phyloP scores from a whole-genome alignment of 1,140 invertebrate species.

The Drosophila sechellia region DNA sequence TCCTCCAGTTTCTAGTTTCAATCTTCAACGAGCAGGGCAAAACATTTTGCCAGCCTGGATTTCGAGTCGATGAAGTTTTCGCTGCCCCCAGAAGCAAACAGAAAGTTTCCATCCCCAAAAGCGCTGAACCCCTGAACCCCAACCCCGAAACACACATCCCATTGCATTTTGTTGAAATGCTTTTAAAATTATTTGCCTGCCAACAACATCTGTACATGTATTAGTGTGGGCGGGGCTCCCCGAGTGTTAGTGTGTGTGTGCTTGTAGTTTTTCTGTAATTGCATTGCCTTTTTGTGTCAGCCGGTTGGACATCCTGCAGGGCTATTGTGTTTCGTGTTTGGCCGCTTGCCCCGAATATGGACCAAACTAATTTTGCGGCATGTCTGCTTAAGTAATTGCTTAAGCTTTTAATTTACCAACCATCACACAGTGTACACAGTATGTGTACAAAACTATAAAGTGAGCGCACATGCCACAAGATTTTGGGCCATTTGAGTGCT shows the following conservation, averaged over 20 bases:
- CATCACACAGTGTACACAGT: constrained; percentile 1
- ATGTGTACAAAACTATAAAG: background rate
- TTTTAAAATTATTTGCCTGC: constrained; percentile 75
- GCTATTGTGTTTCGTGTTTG: constrained; percentile 37
- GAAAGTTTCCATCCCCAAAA: constrained; percentile 20
- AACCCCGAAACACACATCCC: constrained; percentile 20
- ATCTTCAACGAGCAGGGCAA: constrained; percentile 27
- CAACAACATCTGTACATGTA: constrained; percentile 21
- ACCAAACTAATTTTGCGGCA: constrained; percentile 78
- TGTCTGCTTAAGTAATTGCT: constrained; percentile 75
- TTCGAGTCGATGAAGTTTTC: constrained; percentile 32
- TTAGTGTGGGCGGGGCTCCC: background rate
- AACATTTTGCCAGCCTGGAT: constrained; percentile 15
- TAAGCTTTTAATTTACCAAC: constrained; percentile 71
- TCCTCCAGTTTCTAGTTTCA: constrained; percentile 13
- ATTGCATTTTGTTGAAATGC: constrained; percentile 70
- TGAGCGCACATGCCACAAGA: constrained; percentile 16
- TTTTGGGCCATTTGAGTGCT: constrained; percentile 42
- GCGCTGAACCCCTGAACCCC: background rate
- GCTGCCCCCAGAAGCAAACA: constrained; percentile 13
- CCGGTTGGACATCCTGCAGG: constrained; percentile 34
- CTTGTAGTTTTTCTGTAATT: constrained; percentile 65
- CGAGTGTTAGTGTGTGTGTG: background rate
- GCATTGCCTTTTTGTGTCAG: constrained; percentile 67
- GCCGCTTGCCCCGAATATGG: constrained; percentile 22